A percentile compares a stretch with the other conserved stretches of the same genome.
phyloP scores from a whole-genome alignment of 2,113 vertebrate species.

The Indicator indicator region DNA sequence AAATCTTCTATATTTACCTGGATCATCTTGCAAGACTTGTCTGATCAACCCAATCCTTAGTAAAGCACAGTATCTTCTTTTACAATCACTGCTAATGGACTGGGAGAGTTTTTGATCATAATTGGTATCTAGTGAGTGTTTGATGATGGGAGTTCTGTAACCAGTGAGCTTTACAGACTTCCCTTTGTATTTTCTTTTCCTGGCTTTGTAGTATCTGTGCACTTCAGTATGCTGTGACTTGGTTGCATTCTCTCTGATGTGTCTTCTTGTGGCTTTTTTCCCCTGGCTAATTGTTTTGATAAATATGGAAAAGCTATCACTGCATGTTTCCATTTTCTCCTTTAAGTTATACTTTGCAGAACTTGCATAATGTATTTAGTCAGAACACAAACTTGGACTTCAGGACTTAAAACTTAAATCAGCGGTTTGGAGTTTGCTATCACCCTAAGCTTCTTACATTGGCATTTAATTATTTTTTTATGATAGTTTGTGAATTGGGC shows the following conservation, averaged over 20 bases:
- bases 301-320: background rate
- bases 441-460: background rate
- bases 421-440: background rate
- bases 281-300: background rate
- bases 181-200: constrained; percentile 3
- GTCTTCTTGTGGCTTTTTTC: background rate
- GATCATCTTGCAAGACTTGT: background rate
- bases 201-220: background rate
- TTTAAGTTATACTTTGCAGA: background rate
- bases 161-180: background rate
- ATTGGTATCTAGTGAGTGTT: background rate
- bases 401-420: background rate
- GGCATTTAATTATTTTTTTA: background rate
- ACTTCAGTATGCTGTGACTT: background rate
- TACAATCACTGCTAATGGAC: background rate
- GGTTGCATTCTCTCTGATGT: background rate
- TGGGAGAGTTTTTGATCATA: constrained; percentile 1
- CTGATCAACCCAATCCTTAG: background rate
- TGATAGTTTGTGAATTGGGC: background rate
- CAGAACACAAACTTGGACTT: background rate
- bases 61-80: background rate
- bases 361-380: background rate
- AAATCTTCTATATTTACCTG: background rate
- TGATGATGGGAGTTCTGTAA: constrained; percentile 15
- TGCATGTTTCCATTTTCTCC: background rate